phyloP scores from a whole-genome alignment of 2,888 invertebrate species.

The Brassicogethes aeneus region DNA sequence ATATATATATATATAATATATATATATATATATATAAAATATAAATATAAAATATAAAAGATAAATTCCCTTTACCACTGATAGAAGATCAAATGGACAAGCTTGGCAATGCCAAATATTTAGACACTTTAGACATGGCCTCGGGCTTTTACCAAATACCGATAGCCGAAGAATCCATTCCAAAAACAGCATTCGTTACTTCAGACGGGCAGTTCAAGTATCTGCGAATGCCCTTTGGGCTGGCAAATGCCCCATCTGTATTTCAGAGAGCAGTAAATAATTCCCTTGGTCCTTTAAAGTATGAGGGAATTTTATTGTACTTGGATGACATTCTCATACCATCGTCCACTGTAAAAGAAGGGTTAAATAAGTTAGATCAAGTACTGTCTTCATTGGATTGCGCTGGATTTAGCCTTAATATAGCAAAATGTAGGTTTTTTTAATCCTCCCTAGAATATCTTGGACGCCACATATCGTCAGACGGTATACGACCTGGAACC shows the following conservation, averaged over 20 bases:
- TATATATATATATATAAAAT: too few species aligned
- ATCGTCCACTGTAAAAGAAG: conserved; percentile 2
- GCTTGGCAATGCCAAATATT: conserved; percentile 16
- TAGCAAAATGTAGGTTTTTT: conserved; percentile 19
- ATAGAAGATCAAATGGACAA: conserved; percentile 15
- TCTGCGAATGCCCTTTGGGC: conserved; percentile 25
- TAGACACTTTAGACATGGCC: conserved; percentile 21
- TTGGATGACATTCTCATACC: conserved; percentile 7
- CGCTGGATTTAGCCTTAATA: conserved; percentile 14
- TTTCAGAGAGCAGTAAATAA: conserved; percentile 26
- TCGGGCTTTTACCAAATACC: conserved; percentile 26
- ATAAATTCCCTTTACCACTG: conserved; percentile 11
- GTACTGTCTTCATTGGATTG: conserved; percentile 8
- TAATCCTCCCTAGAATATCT: conserved; percentile 19
- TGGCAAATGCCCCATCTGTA: conserved; percentile 25
- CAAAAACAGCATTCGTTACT: conserved; percentile 28
- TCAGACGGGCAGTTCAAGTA: conserved; percentile 27
- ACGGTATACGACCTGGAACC: conserved; percentile 20
- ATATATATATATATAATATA: too few species aligned
- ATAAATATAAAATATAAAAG: conserved; percentile 12
- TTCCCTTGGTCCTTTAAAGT: conserved; percentile 10
- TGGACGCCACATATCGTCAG: conserved; percentile 20
- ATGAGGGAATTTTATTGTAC: conserved; percentile 1
- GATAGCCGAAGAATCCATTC: conserved; percentile 19
- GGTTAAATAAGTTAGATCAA: neutral